phyloP scores from a whole-genome alignment of 2,888 invertebrate genomes.

The Graphium colonna region DNA sequence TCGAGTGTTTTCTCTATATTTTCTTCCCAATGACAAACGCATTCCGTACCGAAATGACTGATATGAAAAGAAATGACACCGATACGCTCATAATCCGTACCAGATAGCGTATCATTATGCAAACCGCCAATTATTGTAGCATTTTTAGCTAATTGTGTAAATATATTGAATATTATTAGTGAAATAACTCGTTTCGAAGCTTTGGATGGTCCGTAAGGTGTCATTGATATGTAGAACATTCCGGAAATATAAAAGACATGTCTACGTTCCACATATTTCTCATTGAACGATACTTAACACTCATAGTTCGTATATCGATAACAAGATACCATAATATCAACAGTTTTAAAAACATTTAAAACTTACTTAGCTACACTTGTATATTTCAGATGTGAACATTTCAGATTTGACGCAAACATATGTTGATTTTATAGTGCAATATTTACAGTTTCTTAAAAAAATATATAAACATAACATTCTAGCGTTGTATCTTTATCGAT shows the following conservation, averaged over 20 bases:
- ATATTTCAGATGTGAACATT: too few species aligned
- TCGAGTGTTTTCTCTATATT: neutral
- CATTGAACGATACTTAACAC: neutral
- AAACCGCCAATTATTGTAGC: conserved; percentile 36
- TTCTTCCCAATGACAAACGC: conserved; percentile 1
- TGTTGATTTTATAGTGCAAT: too few species aligned
- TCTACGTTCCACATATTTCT: neutral
- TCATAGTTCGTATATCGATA: neutral
- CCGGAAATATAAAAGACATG: neutral
- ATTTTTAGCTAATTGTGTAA: conserved; percentile 30
- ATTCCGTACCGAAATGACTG: conserved; percentile 23
- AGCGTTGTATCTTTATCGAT: too few species aligned
- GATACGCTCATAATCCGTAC: conserved; percentile 9
- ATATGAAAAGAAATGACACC: conserved; percentile 1
- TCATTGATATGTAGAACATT: neutral
- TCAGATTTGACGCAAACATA: too few species aligned
- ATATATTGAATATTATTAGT: conserved; percentile 28
- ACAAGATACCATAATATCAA: neutral
- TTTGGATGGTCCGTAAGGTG: too few species aligned
- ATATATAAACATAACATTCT: too few species aligned
- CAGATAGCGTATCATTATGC: conserved; percentile 33
- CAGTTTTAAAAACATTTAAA: too few species aligned
- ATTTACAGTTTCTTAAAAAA: too few species aligned
- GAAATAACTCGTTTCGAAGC: neutral
- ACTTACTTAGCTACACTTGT: too few species aligned